Conservation (phyloP, 2,113 vertebrate species). For the Chlorocebus sabaeus region DNA sequence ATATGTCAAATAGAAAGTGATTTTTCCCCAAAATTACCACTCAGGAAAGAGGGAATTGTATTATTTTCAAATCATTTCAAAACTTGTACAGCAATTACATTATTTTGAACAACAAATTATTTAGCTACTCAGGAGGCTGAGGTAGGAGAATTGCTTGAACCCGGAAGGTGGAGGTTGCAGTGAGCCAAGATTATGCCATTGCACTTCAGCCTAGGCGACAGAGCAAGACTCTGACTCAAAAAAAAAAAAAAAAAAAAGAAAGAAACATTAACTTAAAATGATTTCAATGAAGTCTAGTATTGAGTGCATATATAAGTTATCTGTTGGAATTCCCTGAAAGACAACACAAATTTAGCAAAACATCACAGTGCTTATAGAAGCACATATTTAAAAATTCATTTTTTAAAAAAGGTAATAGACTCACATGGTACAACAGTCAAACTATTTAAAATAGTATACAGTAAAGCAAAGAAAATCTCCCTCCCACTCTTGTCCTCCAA, state of each 20-base stretch:
- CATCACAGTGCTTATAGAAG: not conserved
- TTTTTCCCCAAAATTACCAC: not conserved
- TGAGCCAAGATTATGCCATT: too few relatives aligned
- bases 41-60: not conserved
- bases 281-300: not conserved
- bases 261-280: not conserved
- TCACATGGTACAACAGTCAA: not conserved
- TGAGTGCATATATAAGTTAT: not conserved
- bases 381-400: not conserved
- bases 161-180: too few relatives aligned
- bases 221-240: too few relatives aligned
- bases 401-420: not conserved
- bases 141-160: too few relatives aligned
- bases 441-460: not conserved
- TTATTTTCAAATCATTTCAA: not conserved
- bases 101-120: not conserved
- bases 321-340: not conserved
- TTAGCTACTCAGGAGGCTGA: too few relatives aligned
- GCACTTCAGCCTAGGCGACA: too few relatives aligned
- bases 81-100: not conserved
- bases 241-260: not conserved
- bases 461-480: not conserved
- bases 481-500: not conserved
- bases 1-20: not conserved
- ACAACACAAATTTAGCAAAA: conserved; percentile 3